phyloP scores from a whole-genome alignment of 1,140 invertebrate genomes.

The Leptopilina clavipes region DNA sequence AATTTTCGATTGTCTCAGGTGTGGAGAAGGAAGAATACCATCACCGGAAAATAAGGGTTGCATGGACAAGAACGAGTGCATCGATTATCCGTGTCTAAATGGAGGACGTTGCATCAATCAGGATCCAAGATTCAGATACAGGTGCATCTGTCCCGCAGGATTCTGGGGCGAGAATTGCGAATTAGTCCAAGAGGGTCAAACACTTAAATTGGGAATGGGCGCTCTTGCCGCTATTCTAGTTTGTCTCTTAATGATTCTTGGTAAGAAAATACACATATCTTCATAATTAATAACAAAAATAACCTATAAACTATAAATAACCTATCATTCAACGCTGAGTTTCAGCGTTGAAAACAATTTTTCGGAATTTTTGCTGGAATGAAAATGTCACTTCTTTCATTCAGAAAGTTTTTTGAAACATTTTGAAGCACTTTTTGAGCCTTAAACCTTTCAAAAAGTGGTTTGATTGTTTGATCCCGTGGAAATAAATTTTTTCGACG shows the following conservation, averaged over 20 bases:
- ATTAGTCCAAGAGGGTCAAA: conserved; percentile 92
- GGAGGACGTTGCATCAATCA: conserved; percentile 92
- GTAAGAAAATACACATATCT: conserved; percentile 77
- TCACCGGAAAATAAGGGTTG: conserved; percentile 92
- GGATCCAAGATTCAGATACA: conserved; percentile 87
- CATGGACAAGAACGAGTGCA: conserved; percentile 95
- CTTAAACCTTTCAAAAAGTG: too few species aligned
- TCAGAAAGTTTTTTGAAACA: too few species aligned
- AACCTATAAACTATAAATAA: too few species aligned
- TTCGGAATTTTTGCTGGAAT: too few species aligned
- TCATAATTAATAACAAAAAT: too few species aligned
- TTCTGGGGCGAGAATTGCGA: conserved; percentile 97
- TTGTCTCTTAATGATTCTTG: conserved; percentile 94
- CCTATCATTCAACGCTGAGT: too few species aligned
- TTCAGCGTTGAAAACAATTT: too few species aligned
- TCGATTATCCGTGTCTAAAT: conserved; percentile 93
- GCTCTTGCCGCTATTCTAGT: conserved; percentile 94
- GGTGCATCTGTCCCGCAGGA: conserved; percentile 90
- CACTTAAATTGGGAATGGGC: conserved; percentile 93
- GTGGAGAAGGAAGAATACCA: conserved; percentile 91
- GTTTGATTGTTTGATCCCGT: too few species aligned
- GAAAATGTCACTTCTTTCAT: too few species aligned
- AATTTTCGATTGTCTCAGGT: conserved; percentile 76
- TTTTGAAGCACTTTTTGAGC: too few species aligned
- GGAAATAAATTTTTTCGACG: too few species aligned